Conservation (phyloP, 2,113 vertebrate genomes). For the Manacus vitellinus region DNA sequence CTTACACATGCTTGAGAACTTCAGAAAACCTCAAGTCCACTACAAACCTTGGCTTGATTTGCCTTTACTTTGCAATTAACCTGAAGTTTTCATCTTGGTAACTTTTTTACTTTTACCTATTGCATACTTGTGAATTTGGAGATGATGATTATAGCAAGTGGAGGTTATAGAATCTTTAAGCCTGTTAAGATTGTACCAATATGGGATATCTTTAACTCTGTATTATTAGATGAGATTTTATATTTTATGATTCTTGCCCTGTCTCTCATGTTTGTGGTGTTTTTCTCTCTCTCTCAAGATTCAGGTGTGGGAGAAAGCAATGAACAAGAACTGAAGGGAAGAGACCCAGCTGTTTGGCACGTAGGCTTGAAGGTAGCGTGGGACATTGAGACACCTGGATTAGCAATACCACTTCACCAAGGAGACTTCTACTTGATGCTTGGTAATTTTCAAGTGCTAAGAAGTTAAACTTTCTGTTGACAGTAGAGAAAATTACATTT, state of each 20-base stretch:
- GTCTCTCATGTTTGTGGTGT: not conserved
- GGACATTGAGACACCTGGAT: constrained; percentile 96
- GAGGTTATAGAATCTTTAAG: not conserved
- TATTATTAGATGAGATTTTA: not conserved
- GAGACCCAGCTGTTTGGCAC: constrained; percentile 85
- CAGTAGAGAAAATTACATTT: not conserved
- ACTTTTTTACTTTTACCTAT: not conserved
- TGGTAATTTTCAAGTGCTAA: constrained; percentile 69
- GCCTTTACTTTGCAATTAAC: not conserved
- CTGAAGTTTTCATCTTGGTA: not conserved
- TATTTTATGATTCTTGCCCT: not conserved
- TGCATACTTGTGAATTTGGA: not conserved
- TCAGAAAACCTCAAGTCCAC: not conserved
- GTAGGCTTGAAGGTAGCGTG: constrained; percentile 95
- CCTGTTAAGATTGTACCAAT: not conserved
- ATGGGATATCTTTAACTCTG: not conserved
- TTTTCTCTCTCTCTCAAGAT: constrained; percentile 30
- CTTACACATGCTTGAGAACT: not conserved
- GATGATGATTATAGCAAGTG: not conserved
- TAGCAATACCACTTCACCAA: constrained; percentile 88
- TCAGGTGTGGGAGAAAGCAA: constrained; percentile 24
- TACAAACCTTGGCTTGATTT: not conserved
- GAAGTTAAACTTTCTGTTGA: not conserved
- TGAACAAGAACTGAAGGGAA: constrained; percentile 73
- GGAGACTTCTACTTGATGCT: constrained; percentile 93